These are phyloP conservation scores for Damaliscus lunatus DNA, from an alignment of 2,113 vertebrate species.

Conservation along the genomic window DNA sequence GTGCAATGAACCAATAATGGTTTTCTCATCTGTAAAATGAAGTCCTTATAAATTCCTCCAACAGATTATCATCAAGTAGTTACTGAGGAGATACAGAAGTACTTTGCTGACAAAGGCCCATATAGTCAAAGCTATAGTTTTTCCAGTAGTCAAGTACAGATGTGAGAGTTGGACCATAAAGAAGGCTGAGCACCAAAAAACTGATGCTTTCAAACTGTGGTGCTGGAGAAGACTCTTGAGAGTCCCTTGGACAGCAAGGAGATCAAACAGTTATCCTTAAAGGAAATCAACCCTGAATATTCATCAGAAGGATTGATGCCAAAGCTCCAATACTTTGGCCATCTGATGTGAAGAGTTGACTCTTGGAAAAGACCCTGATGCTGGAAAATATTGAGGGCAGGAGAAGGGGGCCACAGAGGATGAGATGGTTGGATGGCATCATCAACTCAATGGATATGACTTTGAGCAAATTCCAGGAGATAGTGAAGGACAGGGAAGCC, in stretches of 20 bases:
- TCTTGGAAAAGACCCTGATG: neutral
- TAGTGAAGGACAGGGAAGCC: neutral
- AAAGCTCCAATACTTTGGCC: neutral
- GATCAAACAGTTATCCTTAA: neutral
- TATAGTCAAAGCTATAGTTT: neutral
- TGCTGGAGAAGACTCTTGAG: neutral
- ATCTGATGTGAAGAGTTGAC: neutral
- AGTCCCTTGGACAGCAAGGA: neutral
- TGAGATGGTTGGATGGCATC: neutral
- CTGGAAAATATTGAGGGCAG: neutral
- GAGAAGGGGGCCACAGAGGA: neutral
- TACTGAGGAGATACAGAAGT: neutral
- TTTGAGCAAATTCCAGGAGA: neutral
- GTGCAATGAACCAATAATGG: neutral
- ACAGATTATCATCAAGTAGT: neutral
- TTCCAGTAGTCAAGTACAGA: neutral
- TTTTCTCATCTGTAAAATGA: slow-evolving; percentile 13
- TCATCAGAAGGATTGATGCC: neutral
- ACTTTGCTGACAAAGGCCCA: neutral
- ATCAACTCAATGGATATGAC: neutral
- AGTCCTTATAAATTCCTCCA: neutral
- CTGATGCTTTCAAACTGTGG: neutral
- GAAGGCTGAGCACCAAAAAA: neutral
- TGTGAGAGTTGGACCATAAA: neutral
- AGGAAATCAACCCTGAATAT: neutral